Conservation (phyloP, 2,888 invertebrate species). For the Tetanocera ferruginea region DNA sequence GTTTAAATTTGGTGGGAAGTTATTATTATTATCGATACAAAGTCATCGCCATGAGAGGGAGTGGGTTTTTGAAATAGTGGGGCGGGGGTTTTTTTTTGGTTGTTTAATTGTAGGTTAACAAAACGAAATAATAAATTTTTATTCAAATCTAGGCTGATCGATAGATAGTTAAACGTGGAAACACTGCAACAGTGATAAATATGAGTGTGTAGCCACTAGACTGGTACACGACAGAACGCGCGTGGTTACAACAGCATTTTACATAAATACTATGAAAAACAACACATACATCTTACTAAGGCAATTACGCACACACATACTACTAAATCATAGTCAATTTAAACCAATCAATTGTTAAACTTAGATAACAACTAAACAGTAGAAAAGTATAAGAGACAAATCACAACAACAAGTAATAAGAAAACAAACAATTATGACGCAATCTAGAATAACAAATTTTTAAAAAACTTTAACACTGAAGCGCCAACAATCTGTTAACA, state of each 20-base stretch:
- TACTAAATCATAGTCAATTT: neutral
- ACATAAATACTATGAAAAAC: slow-evolving; percentile 30
- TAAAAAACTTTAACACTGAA: neutral
- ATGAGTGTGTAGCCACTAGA: too few relatives aligned
- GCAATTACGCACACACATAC: slow-evolving; percentile 25
- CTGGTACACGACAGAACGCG: too few relatives aligned
- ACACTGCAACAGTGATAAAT: too few relatives aligned
- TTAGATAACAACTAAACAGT: slow-evolving; percentile 6
- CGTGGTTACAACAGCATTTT: too few relatives aligned
- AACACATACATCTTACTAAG: slow-evolving; percentile 29
- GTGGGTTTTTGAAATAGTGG: neutral
- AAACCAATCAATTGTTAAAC: slow-evolving; percentile 2
- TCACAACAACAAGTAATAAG: slow-evolving; percentile 18
- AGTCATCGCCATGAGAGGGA: neutral
- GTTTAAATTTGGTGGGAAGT: slow-evolving; percentile 50
- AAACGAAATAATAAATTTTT: slow-evolving; percentile 3
- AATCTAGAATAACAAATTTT: neutral
- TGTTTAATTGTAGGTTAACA: neutral
- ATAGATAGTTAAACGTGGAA: neutral
- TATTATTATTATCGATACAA: slow-evolving; percentile 41
- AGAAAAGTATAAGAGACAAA: neutral
- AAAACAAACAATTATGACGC: neutral
- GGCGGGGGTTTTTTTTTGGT: neutral
- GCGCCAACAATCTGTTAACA: neutral
- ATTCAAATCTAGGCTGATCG: neutral